These are phyloP conservation scores for Pachyuromys duprasi DNA, from an alignment of 2,797 vertebrate species.

Conservation along the genomic window DNA sequence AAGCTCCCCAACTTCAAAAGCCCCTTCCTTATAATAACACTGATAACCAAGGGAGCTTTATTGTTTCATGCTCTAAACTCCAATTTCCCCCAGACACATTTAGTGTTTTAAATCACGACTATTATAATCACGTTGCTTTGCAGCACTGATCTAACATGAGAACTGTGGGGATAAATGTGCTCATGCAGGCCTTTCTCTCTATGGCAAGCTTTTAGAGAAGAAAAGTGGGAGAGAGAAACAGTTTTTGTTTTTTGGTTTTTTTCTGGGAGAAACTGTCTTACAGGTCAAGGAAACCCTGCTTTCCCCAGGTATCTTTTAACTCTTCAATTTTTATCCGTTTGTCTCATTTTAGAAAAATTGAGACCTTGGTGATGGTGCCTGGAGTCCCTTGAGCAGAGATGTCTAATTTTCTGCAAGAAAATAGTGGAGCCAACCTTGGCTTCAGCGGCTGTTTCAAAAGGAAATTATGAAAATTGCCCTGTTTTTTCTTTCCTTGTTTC, in stretches of 20 bases:
- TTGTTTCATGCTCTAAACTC: conserved; percentile 48
- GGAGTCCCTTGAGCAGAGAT: conserved; percentile 23
- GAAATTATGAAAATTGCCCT: conserved; percentile 76
- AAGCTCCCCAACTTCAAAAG: not conserved
- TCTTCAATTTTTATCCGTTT: conserved; percentile 61
- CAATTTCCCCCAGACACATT: not conserved
- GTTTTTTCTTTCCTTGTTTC: conserved; percentile 19
- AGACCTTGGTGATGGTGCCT: not conserved
- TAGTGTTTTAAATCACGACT: conserved; percentile 50
- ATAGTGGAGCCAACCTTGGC: conserved; percentile 46
- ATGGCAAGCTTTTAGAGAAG: conserved; percentile 18
- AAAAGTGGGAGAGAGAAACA: conserved; percentile 54
- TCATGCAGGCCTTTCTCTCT: not conserved
- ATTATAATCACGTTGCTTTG: not conserved
- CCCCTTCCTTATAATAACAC: not conserved
- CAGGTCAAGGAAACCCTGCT: conserved; percentile 68
- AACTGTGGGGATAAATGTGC: not conserved
- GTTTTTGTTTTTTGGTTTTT: not conserved
- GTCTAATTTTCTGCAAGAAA: conserved; percentile 62
- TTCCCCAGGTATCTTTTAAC: conserved; percentile 27
- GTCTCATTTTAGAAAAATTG: conserved; percentile 40
- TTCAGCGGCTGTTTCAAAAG: conserved; percentile 63
- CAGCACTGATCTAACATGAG: not conserved
- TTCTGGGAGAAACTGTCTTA: conserved; percentile 56
- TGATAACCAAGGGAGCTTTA: not conserved